Evolutionary conservation across 2,888 invertebrate genomes (phyloP), one percentile per base, ranked within the genome.

Genomic region (Oscheius myriophilus): DNA sequence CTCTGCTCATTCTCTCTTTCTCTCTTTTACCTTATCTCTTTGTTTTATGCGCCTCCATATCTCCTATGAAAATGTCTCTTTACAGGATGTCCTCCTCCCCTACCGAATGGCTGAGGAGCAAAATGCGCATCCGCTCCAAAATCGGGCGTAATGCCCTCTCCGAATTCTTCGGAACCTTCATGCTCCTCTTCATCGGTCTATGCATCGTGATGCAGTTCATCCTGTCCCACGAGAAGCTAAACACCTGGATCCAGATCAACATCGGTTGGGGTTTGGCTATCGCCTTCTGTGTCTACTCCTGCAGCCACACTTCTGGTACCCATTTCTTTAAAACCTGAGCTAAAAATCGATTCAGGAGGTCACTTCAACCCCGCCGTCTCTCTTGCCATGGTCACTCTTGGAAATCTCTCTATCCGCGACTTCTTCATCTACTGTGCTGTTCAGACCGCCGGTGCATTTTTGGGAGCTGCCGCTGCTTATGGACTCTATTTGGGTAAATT

Each of bases 211-310:
- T 76, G 72, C 84, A 84, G 55, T 79, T 81, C 73, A 75, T 83
- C 49, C 76, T 84, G 11, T 75, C 80, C 21, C 59, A 72, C 11
- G 82, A 79, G 67, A 81, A 77, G 59, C 62, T 84, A 46, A 82
- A 83, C 78, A 78, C 81, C 41, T 77, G 80, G 75, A 81, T 84
- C 72, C 78, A 79, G 75, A 70, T 80, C 57, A 80, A 80, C 62
- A 63, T 80, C 52, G 80, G 80, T 63, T 82, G 81, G 81, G 82
- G 82, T 25, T 71, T 83, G 54, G 78, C 79, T 51, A 79, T 83
- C 54, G 72, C 79, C 9, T 81, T 83, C 71, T 76, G 75, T 51
- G 83, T 83, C 51, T 80, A 79, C 64, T 42, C 71, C 2, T 73
- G 75, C 54, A 72, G 76, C 12, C 78, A 82, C 64, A 83, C 82